A percentile compares a stretch with the other conserved stretches of the same genome.
phyloP scores from a whole-genome alignment of 2,113 vertebrate species.

The Nycticorax nycticorax region DNA sequence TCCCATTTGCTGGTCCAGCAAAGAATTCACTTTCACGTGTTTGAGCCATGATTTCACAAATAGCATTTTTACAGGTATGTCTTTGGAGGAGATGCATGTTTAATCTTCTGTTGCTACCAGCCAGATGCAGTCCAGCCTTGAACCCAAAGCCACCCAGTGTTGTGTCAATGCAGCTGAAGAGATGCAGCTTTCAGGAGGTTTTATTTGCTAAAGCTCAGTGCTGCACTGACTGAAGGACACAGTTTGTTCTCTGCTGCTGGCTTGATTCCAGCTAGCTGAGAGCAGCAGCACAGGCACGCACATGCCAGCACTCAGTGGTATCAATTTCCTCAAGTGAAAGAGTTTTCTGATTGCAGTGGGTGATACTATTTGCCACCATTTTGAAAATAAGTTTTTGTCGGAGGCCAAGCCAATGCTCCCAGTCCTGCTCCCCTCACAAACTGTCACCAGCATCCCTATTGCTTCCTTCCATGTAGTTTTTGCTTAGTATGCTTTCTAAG shows the following conservation, averaged over 20 bases:
- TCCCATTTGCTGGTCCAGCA: neutral
- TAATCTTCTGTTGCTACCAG: neutral
- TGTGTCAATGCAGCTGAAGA: neutral
- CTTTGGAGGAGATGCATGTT: neutral
- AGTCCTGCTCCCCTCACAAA: neutral
- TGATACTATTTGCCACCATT: neutral
- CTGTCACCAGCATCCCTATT: neutral
- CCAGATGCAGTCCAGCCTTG: neutral
- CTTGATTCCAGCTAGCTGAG: neutral
- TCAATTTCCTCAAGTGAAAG: neutral
- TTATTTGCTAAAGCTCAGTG: neutral
- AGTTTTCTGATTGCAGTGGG: neutral
- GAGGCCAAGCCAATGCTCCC: neutral
- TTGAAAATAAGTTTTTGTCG: neutral
- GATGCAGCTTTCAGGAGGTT: neutral
- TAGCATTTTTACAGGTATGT: neutral
- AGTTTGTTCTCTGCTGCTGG: neutral
- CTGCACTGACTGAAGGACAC: neutral
- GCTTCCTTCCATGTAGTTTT: neutral
- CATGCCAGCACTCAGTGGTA: neutral
- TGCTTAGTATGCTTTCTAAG: neutral
- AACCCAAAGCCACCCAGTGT: rapidly evolving
- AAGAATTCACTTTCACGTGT: neutral
- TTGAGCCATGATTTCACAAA: neutral
- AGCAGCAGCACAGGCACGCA: neutral